Percentiles rank a stretch among this genome's conserved stretches.
phyloP scores from a whole-genome alignment of 2,797 vertebrate species.

The Rhincodon typus region DNA sequence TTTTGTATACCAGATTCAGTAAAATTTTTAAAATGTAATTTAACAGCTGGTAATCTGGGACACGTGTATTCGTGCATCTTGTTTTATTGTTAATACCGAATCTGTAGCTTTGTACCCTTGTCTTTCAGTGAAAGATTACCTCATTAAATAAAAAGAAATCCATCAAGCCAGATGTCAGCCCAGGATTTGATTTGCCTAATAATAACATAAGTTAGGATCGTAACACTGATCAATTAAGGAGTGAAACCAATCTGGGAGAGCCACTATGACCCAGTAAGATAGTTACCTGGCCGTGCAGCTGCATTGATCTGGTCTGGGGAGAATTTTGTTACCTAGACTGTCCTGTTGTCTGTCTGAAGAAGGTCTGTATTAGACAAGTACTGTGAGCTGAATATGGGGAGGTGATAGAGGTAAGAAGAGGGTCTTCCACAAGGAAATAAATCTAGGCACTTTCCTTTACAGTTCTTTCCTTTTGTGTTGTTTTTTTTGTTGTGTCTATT shows the following conservation, averaged over 20 bases:
- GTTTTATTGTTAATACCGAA: too few relatives aligned
- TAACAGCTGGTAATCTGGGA: too few relatives aligned
- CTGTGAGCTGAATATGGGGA: background rate
- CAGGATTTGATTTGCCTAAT: too few relatives aligned
- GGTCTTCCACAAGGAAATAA: background rate
- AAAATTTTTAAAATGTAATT: too few relatives aligned
- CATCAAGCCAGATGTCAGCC: too few relatives aligned
- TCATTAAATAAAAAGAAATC: too few relatives aligned
- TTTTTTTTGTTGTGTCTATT: background rate
- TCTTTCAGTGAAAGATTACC: too few relatives aligned
- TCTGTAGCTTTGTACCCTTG: too few relatives aligned
- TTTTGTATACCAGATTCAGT: too few relatives aligned
- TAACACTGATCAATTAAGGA: background rate
- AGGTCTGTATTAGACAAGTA: background rate
- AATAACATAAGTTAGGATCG: too few relatives aligned
- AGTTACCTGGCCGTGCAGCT: background rate
- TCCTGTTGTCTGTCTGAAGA: background rate
- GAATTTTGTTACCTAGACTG: background rate
- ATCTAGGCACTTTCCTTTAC: background rate
- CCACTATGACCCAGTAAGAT: background rate
- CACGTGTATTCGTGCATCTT: too few relatives aligned
- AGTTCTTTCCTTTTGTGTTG: background rate
- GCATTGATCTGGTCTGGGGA: background rate
- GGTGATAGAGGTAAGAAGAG: background rate
- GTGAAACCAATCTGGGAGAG: background rate